A percentile compares a stretch with the other conserved stretches of the same genome.
These are phyloP conservation scores for Mesochorus sp. DNA, from an alignment of 2,888 invertebrate species.

Conservation along the genomic window DNA sequence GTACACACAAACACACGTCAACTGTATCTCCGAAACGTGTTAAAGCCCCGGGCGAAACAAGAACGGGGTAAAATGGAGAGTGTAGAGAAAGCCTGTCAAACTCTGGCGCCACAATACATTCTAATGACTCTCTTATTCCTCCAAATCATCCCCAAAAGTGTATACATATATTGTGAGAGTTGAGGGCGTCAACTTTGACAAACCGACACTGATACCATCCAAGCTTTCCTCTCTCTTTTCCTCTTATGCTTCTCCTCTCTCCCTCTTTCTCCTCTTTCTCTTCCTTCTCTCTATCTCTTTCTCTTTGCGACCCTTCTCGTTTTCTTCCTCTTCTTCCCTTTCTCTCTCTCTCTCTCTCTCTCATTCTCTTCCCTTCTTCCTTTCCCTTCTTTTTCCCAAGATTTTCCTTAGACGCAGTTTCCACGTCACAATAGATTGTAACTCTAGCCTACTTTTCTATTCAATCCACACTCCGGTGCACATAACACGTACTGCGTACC, in stretches of 20 bases:
- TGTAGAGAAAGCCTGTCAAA: conserved; percentile 71
- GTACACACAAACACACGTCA: too few relatives aligned
- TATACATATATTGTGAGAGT: neutral
- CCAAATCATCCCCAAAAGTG: conserved; percentile 12
- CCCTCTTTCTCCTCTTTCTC: conserved; percentile 2
- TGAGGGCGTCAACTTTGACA: conserved; percentile 29
- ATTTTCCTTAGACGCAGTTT: conserved; percentile 2
- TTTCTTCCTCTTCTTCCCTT: neutral
- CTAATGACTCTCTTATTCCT: conserved; percentile 75
- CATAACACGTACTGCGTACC: conserved; percentile 12
- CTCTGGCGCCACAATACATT: conserved; percentile 77
- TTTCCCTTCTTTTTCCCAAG: neutral
- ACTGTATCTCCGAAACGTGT: conserved; percentile 6
- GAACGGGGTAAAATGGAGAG: conserved; percentile 41
- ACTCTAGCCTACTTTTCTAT: conserved; percentile 23
- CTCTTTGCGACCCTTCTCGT: neutral
- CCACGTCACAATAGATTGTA: conserved; percentile 3
- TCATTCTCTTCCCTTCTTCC: neutral
- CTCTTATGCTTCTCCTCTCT: neutral
- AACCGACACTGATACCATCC: conserved; percentile 32
- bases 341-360: neutral
- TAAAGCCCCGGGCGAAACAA: conserved; percentile 12
- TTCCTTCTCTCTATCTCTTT: neutral
- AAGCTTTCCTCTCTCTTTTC: neutral
- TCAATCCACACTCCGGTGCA: conserved; percentile 24